phyloP scores from a whole-genome alignment of 2,888 invertebrate genomes.

The Chloroclystis v-ata region DNA sequence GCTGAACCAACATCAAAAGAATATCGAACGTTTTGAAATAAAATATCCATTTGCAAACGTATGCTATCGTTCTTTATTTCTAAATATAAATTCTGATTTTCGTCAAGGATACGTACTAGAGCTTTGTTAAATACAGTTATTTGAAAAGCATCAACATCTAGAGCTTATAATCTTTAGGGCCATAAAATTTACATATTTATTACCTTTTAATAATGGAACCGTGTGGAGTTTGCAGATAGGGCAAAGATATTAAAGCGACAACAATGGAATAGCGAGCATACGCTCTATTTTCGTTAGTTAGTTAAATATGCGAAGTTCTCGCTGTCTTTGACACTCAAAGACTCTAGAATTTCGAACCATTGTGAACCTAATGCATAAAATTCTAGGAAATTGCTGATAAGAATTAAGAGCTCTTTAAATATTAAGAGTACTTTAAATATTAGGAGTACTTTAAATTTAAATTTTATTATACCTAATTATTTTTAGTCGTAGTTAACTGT shows the following conservation, averaged over 20 bases:
- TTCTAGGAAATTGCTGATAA: too few species aligned
- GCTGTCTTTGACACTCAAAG: constrained; percentile 6
- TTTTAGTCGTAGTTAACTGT: too few species aligned
- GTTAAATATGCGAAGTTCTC: neutral
- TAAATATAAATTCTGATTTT: too few species aligned
- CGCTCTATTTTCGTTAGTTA: constrained; percentile 9
- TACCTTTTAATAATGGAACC: constrained; percentile 26
- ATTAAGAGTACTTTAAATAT: too few species aligned
- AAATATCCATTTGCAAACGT: neutral
- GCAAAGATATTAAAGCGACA: constrained; percentile 17
- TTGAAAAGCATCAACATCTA: constrained; percentile 13
- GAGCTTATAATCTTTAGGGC: constrained; percentile 21
- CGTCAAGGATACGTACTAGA: neutral
- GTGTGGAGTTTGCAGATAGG: constrained; percentile 24
- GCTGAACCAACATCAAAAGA: constrained; percentile 3
- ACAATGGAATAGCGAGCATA: constrained; percentile 11
- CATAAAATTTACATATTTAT: constrained; percentile 29
- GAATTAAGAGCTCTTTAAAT: too few species aligned
- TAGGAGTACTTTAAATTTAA: too few species aligned
- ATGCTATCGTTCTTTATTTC: too few species aligned
- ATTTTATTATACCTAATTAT: too few species aligned
- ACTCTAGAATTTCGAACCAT: constrained; percentile 19
- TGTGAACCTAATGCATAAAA: too few species aligned
- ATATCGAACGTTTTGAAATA: neutral
- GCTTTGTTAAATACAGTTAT: constrained; percentile 18